Evolutionary conservation across 2,888 invertebrate species (phyloP).

Genomic region (Vandiemenella viatica): DNA sequence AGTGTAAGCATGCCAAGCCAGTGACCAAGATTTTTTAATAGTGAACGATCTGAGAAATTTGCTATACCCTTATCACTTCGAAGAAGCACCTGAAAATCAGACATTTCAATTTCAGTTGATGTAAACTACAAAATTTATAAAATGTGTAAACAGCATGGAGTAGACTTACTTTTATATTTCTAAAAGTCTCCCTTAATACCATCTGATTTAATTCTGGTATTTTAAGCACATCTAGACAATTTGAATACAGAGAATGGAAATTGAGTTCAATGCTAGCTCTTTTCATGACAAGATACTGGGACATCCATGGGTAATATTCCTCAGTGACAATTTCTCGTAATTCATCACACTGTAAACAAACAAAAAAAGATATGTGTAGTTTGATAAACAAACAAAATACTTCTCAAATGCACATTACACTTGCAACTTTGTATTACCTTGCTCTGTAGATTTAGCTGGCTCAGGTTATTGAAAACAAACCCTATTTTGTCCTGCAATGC

Average conservation of each 20-base stretch:
- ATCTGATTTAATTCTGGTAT: conserved; percentile 66
- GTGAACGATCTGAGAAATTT: conserved; percentile 92
- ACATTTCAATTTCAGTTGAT: neutral
- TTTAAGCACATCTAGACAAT: conserved; percentile 85
- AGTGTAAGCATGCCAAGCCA: conserved; percentile 98
- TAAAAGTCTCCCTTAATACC: conserved; percentile 87
- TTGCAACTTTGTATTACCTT: too few species aligned
- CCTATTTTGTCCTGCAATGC: conserved; percentile 92
- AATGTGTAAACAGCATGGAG: neutral
- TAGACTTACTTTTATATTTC: conserved; percentile 71
- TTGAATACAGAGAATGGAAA: conserved; percentile 91
- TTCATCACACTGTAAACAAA: conserved; percentile 57
- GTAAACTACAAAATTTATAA: neutral
- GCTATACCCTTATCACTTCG: conserved; percentile 95
- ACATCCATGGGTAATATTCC: conserved; percentile 90
- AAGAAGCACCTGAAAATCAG: conserved; percentile 46
- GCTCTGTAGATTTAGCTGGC: conserved; percentile 81
- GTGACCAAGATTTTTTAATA: conserved; percentile 95
- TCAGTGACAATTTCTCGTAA: conserved; percentile 80
- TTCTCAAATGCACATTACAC: too few species aligned
- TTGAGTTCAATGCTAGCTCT: conserved; percentile 95
- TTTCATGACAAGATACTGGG: conserved; percentile 96
- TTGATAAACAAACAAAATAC: too few species aligned
- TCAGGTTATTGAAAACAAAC: conserved; percentile 98
- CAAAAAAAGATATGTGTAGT: neutral